These are phyloP conservation scores for Chanos chanos DNA, from an alignment of 2,797 vertebrate genomes.

Conservation along the genomic window DNA sequence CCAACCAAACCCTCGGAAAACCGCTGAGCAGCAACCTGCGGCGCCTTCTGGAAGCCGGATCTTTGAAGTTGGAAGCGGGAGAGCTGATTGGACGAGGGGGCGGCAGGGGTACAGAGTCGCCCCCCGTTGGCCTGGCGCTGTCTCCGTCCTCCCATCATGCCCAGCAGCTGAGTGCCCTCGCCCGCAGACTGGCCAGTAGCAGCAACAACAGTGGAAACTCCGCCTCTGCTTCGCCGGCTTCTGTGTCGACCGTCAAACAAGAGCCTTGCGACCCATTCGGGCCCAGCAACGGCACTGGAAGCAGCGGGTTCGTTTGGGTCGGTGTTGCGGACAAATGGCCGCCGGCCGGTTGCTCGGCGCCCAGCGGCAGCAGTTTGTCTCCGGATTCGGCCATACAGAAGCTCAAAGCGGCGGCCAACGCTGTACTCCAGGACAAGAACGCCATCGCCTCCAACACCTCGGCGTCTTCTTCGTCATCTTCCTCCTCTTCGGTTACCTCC, in stretches of 20 bases:
- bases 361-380: slow-evolving; percentile 83
- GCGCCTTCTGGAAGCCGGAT: slow-evolving; percentile 92
- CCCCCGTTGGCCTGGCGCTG: slow-evolving; percentile 78
- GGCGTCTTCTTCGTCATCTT: slow-evolving; percentile 67
- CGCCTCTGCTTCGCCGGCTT: slow-evolving; percentile 66
- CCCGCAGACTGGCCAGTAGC: slow-evolving; percentile 89
- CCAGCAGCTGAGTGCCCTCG: slow-evolving; percentile 96
- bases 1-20: slow-evolving; percentile 80
- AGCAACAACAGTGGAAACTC: slow-evolving; percentile 65
- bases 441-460: slow-evolving; percentile 70
- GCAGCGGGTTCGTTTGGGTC: slow-evolving; percentile 86
- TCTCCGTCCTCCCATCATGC: slow-evolving; percentile 93
- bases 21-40: slow-evolving; percentile 95
- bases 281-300: slow-evolving; percentile 73
- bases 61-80: slow-evolving; percentile 82
- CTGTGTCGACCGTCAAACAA: slow-evolving; percentile 80
- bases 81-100: slow-evolving; percentile 69
- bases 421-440: slow-evolving; percentile 95
- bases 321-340: slow-evolving; percentile 93
- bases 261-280: slow-evolving; percentile 89
- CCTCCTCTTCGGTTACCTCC: slow-evolving; percentile 51
- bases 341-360: slow-evolving; percentile 77
- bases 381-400: slow-evolving; percentile 98
- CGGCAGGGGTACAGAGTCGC: slow-evolving; percentile 72
- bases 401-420: slow-evolving; percentile 95